Percentiles rank a stretch among this genome's conserved stretches.
phyloP scores from a whole-genome alignment of 2,113 vertebrate genomes.

The Brachyhypopomus gauderio region DNA sequence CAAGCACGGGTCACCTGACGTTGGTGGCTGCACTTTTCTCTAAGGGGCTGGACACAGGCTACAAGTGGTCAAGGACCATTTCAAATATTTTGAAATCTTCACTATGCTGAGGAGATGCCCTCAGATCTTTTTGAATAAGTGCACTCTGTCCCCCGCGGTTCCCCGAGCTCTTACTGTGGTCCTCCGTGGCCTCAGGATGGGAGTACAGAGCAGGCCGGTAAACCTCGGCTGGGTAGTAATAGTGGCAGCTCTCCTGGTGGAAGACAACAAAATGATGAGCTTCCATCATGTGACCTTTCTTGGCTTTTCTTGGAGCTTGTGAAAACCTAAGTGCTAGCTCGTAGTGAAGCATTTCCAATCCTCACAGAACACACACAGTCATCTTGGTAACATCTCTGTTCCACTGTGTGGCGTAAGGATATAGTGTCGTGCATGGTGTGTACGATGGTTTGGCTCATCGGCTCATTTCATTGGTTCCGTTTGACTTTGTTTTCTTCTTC shows the following conservation, averaged over 20 bases:
- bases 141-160: neutral
- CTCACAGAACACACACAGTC: too few relatives aligned
- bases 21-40: neutral
- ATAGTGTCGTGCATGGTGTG: too few relatives aligned
- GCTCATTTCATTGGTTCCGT: too few relatives aligned
- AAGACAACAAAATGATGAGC: slow-evolving; percentile 41
- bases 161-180: slow-evolving; percentile 53
- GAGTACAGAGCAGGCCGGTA: slow-evolving; percentile 64
- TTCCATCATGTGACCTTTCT: too few relatives aligned
- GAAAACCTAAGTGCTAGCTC: too few relatives aligned
- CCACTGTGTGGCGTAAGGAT: too few relatives aligned
- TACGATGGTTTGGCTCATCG: too few relatives aligned
- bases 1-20: neutral
- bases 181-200: slow-evolving; percentile 63
- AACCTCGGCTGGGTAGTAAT: slow-evolving; percentile 70
- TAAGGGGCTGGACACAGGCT: neutral
- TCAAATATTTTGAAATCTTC: neutral
- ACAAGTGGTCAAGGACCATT: neutral
- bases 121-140: neutral
- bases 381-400: too few relatives aligned
- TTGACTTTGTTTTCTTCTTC: neutral
- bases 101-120: neutral
- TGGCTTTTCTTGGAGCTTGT: too few relatives aligned
- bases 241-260: slow-evolving; percentile 66
- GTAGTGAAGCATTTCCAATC: too few relatives aligned